phyloP scores from a whole-genome alignment of 2,797 vertebrate genomes.

The Clarias platycephalus region DNA sequence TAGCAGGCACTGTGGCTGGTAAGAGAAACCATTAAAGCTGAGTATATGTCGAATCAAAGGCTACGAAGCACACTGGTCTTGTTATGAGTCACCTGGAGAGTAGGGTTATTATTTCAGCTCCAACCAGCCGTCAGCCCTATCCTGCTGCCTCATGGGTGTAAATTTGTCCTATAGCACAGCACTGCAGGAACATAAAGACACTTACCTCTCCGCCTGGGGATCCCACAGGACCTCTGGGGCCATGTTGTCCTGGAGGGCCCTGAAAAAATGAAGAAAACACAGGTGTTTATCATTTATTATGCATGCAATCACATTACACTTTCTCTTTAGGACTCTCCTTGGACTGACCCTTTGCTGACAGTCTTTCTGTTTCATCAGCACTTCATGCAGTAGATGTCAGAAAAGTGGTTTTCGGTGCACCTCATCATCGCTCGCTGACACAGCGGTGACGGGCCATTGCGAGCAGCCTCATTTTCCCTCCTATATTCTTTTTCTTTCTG shows the following conservation, averaged over 20 bases:
- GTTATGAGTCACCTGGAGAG: conserved; percentile 37
- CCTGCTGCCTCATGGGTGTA: conserved; percentile 18
- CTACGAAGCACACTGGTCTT: conserved; percentile 7
- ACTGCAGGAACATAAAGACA: conserved; percentile 25
- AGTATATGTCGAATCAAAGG: conserved; percentile 18
- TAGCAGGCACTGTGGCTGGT: neutral
- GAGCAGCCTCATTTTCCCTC: conserved; percentile 16
- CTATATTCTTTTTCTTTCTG: neutral
- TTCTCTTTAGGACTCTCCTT: conserved; percentile 23
- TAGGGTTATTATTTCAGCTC: conserved; percentile 28
- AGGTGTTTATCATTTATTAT: conserved; percentile 14
- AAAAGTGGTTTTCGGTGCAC: conserved; percentile 43
- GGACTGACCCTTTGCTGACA: conserved; percentile 25
- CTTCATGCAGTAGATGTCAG: conserved; percentile 49
- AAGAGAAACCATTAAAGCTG: neutral
- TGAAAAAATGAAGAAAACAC: conserved; percentile 63
- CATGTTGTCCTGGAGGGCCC: conserved; percentile 88
- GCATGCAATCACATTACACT: conserved; percentile 3
- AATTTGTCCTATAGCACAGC: conserved; percentile 14
- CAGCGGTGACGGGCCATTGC: conserved; percentile 48
- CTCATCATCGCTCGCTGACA: conserved; percentile 40
- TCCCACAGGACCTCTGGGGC: conserved; percentile 84
- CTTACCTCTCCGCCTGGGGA: conserved; percentile 83
- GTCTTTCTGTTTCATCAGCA: conserved; percentile 46
- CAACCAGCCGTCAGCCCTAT: conserved; percentile 30